Conservation (phyloP, 1,140 invertebrate species). For the Aricia agestis region DNA sequence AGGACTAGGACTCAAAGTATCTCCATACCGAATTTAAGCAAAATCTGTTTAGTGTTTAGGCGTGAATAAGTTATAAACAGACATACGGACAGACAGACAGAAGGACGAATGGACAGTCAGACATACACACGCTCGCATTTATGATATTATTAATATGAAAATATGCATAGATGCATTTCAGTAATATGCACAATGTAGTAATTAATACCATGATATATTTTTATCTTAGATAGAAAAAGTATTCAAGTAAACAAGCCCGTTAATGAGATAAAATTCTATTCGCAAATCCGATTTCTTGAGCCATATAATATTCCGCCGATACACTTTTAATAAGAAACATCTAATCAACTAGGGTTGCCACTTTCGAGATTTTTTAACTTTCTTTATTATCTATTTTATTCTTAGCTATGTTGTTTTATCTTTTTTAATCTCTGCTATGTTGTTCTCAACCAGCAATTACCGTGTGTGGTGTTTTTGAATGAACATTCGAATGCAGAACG, state of each 20-base stretch:
- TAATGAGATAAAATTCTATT: not conserved
- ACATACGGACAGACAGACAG: too few species aligned
- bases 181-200: not conserved
- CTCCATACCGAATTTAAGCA: too few species aligned
- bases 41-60: too few species aligned
- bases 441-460: not conserved
- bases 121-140: too few species aligned
- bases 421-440: not conserved
- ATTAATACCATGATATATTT: too few species aligned
- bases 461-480: not conserved
- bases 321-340: not conserved
- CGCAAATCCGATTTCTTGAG: not conserved
- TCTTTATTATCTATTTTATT: not conserved
- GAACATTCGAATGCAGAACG: slow-evolving; percentile 3
- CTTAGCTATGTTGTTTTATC: not conserved
- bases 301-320: not conserved
- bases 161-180: too few species aligned
- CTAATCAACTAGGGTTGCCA: not conserved
- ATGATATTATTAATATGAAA: too few species aligned
- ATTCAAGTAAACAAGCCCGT: too few species aligned
- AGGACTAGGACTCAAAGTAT: too few species aligned
- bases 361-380: not conserved
- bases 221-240: too few species aligned
- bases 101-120: too few species aligned
- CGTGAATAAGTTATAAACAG: too few species aligned